Conservation (phyloP, 2,888 invertebrate species). For the Lapara coniferarum region DNA sequence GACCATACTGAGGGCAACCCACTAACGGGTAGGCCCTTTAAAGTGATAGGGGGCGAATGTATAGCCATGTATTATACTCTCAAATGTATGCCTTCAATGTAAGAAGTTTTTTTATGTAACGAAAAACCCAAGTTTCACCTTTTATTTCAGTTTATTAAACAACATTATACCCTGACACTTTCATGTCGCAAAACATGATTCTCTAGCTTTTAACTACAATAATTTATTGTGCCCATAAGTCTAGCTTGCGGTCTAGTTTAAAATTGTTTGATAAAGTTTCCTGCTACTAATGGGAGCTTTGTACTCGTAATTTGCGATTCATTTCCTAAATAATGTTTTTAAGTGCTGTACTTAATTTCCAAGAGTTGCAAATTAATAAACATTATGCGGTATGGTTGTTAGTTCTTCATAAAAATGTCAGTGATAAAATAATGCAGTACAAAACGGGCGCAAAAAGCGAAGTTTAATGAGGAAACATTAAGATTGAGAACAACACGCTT, state of each 20-base stretch:
- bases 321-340: background rate
- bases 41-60: too few species aligned
- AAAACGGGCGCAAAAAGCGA: too few species aligned
- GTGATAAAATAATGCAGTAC: background rate
- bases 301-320: background rate
- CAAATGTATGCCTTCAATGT: too few species aligned
- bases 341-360: background rate
- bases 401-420: background rate
- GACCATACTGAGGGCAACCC: too few species aligned
- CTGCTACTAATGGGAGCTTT: background rate
- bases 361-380: slow-evolving; percentile 1
- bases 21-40: too few species aligned
- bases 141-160: background rate
- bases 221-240: slow-evolving; percentile 2
- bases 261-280: background rate
- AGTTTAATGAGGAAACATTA: too few species aligned
- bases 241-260: background rate
- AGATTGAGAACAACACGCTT: too few species aligned
- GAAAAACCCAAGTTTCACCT: too few species aligned
- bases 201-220: background rate
- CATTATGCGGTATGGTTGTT: background rate
- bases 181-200: background rate
- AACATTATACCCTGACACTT: background rate
- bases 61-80: too few species aligned
- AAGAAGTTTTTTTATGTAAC: too few species aligned